Evolutionary conservation across 2,113 vertebrate species (phyloP), one percentile per base, ranked within the genome.

Genomic region (Gymnocephalus cernua): DNA sequence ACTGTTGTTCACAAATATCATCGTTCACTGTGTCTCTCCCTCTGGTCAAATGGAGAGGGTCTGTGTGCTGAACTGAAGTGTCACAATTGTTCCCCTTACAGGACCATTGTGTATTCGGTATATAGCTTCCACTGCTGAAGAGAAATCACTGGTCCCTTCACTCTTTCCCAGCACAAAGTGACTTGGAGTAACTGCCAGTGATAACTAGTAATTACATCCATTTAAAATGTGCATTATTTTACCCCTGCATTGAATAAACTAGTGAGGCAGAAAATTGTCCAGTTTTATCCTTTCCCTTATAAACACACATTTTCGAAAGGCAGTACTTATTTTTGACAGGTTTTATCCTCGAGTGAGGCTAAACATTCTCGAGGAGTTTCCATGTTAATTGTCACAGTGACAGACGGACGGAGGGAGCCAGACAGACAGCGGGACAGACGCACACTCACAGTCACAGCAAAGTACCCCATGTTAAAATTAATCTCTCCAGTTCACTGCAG

Each of bases 181-280:
- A 92, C 84, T 93, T 59, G 81, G 82, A 86, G 89, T 94, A 94
- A 94, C 94, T 91, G 93, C 90, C 89, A 91, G 85, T 92, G 93
- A 94, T 91, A 93, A 94, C 93, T 94, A 95, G 94, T 95, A 95
- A 95, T 95, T 95, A 95, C 94, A 94, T 93, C 88, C 91, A 94
- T 95, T 95, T 95, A 95, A 94, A 96, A 95, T 95, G 94, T 95
- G 94, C 94, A 95, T 95, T 94, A 94, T 95, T 95, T 95, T 95
- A 95, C 92, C 85, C 90, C 87, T 83, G 91, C 88, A 81, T 88
- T 95, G 93, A 96, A 95, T 94, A 95, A 95, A 94, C 91, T 94
- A 94, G 89, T 94, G 93, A 95, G 94, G 95, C 95, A 95, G 94
- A 95, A 96, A 96, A 96, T 96, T 96, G 95, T 95, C 93, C 92